These are phyloP conservation scores for Leistus spinibarbis DNA, from an alignment of 2,888 invertebrate species.

Conservation along the genomic window DNA sequence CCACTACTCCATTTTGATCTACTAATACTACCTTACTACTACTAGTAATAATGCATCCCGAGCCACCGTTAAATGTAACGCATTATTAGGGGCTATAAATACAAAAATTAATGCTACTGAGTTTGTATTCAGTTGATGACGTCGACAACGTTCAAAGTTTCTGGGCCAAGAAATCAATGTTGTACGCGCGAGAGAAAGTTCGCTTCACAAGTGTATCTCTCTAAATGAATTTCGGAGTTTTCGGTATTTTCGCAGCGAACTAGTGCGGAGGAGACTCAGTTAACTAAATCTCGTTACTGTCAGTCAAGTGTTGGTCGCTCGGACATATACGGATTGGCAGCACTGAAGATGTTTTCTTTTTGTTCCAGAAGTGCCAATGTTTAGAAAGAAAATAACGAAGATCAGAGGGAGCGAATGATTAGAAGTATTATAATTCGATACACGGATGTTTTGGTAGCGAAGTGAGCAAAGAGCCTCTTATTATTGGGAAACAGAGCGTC, in stretches of 20 bases:
- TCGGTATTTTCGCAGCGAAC: constrained; percentile 25
- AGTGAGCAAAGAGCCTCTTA: too few relatives aligned
- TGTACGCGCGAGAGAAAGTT: constrained; percentile 14
- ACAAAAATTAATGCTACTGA: background rate
- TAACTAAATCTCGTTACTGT: constrained; percentile 39
- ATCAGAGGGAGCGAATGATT: too few relatives aligned
- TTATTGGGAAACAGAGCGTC: too few relatives aligned
- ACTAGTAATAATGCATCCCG: too few relatives aligned
- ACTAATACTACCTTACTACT: too few relatives aligned
- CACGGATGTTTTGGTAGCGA: too few relatives aligned
- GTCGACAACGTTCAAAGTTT: background rate
- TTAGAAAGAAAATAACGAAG: too few relatives aligned
- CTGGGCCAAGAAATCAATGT: constrained; percentile 31
- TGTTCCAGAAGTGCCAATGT: background rate
- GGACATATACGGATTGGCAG: constrained; percentile 22
- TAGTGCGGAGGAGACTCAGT: constrained; percentile 28
- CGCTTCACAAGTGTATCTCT: constrained; percentile 32
- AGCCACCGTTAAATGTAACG: too few relatives aligned
- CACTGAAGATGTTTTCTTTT: constrained; percentile 24
- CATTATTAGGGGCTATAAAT: too few relatives aligned
- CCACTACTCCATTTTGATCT: too few relatives aligned
- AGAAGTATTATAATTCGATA: too few relatives aligned
- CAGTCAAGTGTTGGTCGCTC: constrained; percentile 31
- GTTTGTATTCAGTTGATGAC: background rate
- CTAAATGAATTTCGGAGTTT: constrained; percentile 34